Base-by-base conservation (phyloP, 2,888 invertebrate species). In the Thelaira solivaga region DNA sequence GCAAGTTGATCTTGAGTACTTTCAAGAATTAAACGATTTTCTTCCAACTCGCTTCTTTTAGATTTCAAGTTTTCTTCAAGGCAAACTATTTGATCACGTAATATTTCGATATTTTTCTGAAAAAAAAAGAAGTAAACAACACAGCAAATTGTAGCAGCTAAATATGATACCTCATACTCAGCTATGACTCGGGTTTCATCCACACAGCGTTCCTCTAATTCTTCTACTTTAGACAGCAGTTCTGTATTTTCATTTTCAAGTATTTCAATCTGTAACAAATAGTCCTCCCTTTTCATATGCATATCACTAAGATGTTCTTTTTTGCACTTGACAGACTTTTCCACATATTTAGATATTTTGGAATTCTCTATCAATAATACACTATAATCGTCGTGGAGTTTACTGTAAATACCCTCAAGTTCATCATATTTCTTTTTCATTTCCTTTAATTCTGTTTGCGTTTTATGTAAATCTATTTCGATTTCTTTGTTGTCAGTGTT, bases 1-100 rank as follows among this genome's bases (percentile, higher is more conserved):
- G 83, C 83, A 34, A 89, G 73, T 78, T 88, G 86, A 55, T 88
- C 89, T 72, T 89, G 89, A 1, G 86, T 82, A 65, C 86, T 85
- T 73, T 89, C 89, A 11, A 89, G 76, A 26, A 86, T 76, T 49
- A 85, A 82, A 0, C 84, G 49, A 55, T 86, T 87, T 71, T 89
- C 89, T 20, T 89, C 86, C 2, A 89, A 72, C 61, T 89, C 89
- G 7, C 83, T 82, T 1, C 86, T 86, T 53, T 89, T 89, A 4
- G 84, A 83, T 11, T 83, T 82, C 4, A 89, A 80, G 80, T 88
- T 89, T 77, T 88, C 88, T 64, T 88, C 83, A 31, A 87, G 51
- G 57, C 88, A 89, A 43, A 83, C 81, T 0, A 89, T 81, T 81
- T 86, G 85, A 73, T 89, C 89, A 7, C 82, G 85, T 0, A 88